These are phyloP conservation scores for Lipotes vexillifer DNA, from an alignment of 2,113 vertebrate genomes.

Conservation along the genomic window DNA sequence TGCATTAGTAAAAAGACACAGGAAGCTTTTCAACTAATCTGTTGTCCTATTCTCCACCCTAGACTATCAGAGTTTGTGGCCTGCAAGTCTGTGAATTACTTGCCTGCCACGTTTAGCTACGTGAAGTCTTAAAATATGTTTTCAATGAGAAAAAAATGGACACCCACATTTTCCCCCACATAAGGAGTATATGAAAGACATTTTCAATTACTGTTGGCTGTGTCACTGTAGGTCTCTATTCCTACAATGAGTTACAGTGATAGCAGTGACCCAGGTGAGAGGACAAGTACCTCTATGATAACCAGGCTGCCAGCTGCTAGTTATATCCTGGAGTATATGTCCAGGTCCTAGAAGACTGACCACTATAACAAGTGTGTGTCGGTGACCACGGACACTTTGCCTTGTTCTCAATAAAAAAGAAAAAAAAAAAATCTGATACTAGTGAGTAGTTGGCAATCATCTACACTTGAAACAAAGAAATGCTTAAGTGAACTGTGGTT, in stretches of 20 bases:
- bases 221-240: neutral
- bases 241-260: neutral
- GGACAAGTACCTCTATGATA: fast-evolving
- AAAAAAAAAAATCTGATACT: neutral
- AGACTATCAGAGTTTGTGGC: neutral
- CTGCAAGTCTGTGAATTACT: neutral
- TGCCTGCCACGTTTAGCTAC: neutral
- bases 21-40: constrained; percentile 1
- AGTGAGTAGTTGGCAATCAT: neutral
- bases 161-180: neutral
- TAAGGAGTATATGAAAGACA: neutral
- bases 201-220: neutral
- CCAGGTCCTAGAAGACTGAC: neutral
- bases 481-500: neutral
- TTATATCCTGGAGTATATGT: neutral
- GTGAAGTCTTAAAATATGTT: neutral
- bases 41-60: neutral
- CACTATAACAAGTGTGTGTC: fast-evolving
- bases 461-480: neutral
- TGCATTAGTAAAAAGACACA: constrained; percentile 32
- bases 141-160: neutral
- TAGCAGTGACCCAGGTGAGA: neutral
- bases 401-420: neutral
- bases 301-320: neutral
- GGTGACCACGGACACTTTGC: neutral